phyloP scores from a whole-genome alignment of 2,888 invertebrate species.

The Brachypalpus laphriformis region DNA sequence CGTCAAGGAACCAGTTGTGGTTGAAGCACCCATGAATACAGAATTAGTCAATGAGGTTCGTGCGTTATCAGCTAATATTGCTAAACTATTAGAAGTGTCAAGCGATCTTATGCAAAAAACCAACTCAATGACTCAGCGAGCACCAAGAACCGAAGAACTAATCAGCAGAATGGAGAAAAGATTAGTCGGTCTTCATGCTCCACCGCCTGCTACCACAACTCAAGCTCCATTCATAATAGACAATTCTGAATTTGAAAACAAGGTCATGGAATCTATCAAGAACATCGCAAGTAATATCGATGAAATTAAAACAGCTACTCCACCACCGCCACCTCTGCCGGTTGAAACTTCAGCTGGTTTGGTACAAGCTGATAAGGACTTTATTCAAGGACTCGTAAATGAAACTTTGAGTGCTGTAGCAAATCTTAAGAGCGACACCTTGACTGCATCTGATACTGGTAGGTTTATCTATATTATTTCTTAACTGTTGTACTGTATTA shows the following conservation, averaged over 20 bases:
- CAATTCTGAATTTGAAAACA: conserved; percentile 82
- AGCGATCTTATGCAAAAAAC: conserved; percentile 78
- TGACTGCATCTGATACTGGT: conserved; percentile 83
- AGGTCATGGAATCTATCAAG: conserved; percentile 83
- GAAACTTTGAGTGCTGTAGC: conserved; percentile 85
- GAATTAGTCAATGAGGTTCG: conserved; percentile 78
- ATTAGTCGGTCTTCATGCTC: conserved; percentile 78
- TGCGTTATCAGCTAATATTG: conserved; percentile 77
- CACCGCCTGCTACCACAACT: conserved; percentile 74
- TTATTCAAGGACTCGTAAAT: conserved; percentile 85
- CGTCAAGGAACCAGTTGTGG: conserved; percentile 75
- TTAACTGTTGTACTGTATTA: background rate
- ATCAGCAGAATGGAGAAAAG: conserved; percentile 80
- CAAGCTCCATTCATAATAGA: conserved; percentile 77
- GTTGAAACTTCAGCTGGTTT: conserved; percentile 76
- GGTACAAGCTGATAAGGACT: conserved; percentile 82
- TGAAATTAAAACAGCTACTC: conserved; percentile 77
- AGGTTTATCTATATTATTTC: conserved; percentile 71
- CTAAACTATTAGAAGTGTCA: conserved; percentile 77
- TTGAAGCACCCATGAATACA: conserved; percentile 77
- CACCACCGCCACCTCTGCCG: background rate
- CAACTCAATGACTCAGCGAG: conserved; percentile 77
- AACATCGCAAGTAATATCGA: conserved; percentile 83
- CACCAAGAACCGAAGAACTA: conserved; percentile 79
- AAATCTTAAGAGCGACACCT: conserved; percentile 84